Base-by-base conservation (phyloP, 2,797 vertebrate species). In the Lutjanus campechanus region DNA sequence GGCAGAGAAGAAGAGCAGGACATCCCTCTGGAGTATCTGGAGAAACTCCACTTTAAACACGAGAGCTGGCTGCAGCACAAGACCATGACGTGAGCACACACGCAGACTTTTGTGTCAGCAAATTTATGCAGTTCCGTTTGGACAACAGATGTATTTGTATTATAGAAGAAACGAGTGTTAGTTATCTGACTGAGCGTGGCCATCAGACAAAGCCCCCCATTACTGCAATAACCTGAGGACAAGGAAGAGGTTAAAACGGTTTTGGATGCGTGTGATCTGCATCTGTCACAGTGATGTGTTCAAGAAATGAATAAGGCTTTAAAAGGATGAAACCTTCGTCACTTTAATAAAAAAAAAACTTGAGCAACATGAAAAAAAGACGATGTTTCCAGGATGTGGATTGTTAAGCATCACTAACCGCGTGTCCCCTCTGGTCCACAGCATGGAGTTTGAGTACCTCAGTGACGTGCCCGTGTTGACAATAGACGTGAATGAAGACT, bases 1-100 rank as follows among this genome's bases (percentile, higher is more conserved):
- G 97, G 97, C 81, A 94, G 98, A 92, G 90, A 95, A 8, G 98
- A 98, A 85, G 98, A 99, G 54, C 97, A 97, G 82, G 96, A 95
- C 66, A 97, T 99, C 88, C 97, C 96, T 19, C 92, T 98, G 86
- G 97, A 98, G 62, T 99, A 98, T 86, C 89, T 99, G 89, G 97
- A 98, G 90, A 98, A 97, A 68, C 97, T 99, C 71, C 97, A 99
- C 83, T 95, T 95, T 69, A 99, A 98, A 73, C 98, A 99, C 0
- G 98, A 99, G 86, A 97, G 95, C 87, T 99, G 97, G 98, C 96
- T 99, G 76, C 97, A 97, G 88, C 95, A 97, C 81, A 96, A 94
- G 88, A 97, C 95, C 0, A 91, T 97, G 93, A 94, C 78, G 98
- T 98, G 94, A 89, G 95, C 56, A 20, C 49, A 41, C 9, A 15